Percentiles rank a stretch among this genome's conserved stretches.
Conservation (phyloP, 1,140 invertebrate genomes). For the Sitodiplosis mosellana region DNA sequence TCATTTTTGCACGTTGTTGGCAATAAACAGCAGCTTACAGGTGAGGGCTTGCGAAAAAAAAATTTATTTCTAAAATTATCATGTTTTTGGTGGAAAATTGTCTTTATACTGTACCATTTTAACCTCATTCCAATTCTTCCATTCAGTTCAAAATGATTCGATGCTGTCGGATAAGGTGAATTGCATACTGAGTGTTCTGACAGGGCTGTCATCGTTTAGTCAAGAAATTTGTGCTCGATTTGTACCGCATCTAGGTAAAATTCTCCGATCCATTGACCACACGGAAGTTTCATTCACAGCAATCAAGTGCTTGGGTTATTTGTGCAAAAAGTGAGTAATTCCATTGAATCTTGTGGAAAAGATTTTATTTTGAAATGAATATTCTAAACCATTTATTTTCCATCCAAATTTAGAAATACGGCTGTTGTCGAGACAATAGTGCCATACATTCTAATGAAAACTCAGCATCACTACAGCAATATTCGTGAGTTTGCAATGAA, state of each 20-base stretch:
- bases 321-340: not conserved
- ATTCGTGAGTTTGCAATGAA: slow-evolving; percentile 19
- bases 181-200: not conserved
- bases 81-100: no score
- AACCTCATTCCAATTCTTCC: not conserved
- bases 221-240: not conserved
- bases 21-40: not conserved
- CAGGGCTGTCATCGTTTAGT: not conserved
- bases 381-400: slow-evolving; percentile 7
- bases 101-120: no score
- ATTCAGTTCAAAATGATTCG: not conserved
- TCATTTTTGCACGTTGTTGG: not conserved
- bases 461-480: slow-evolving; percentile 13
- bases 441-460: slow-evolving; percentile 14
- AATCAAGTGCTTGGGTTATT: not conserved
- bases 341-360: not conserved
- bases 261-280: not conserved
- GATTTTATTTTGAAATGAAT: no score
- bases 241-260: not conserved
- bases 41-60: not conserved
- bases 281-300: not conserved
- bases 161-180: not conserved
- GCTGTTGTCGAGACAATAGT: slow-evolving; percentile 17
- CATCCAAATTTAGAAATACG: slow-evolving; percentile 18
- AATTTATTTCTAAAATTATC: no score